Percentiles rank a stretch among this genome's conserved stretches.
These are phyloP conservation scores for Micrastur ruficollis DNA, from an alignment of 2,797 vertebrate species.

Conservation along the genomic window DNA sequence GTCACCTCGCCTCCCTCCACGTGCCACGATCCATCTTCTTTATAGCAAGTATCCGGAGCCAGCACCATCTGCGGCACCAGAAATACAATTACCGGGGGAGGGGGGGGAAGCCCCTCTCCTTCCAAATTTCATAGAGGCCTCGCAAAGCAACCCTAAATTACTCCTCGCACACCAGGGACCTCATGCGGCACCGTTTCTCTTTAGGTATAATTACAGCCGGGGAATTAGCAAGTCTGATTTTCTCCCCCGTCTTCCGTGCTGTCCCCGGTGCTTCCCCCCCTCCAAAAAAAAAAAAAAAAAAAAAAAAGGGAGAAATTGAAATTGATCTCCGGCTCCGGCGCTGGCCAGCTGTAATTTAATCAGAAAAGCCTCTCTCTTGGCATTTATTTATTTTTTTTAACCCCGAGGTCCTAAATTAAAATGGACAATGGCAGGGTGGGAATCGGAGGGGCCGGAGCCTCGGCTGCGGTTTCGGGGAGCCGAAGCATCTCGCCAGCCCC, in stretches of 20 bases:
- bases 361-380: not conserved
- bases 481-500: not conserved
- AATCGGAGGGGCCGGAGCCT: rapidly evolving
- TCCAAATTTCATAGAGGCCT: slow-evolving; percentile 3
- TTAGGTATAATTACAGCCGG: not conserved
- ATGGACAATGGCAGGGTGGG: not conserved
- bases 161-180: not conserved
- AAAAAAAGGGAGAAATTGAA: slow-evolving; percentile 26
- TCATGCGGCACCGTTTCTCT: not conserved
- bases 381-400: not conserved
- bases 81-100: slow-evolving; percentile 57
- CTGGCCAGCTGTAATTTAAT: slow-evolving; percentile 38
- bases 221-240: slow-evolving; percentile 60
- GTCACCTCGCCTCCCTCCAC: slow-evolving; percentile 6
- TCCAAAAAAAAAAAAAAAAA: not conserved
- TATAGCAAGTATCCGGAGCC: slow-evolving; percentile 46
- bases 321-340: slow-evolving; percentile 27
- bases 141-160: not conserved
- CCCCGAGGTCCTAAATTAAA: not conserved
- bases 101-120: not conserved
- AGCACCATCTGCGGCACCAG: slow-evolving; percentile 68
- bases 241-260: not conserved
- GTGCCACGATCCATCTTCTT: slow-evolving; percentile 68
- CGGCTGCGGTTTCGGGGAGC: not conserved
- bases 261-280: rapidly evolving